Evolutionary conservation across 1,140 invertebrate species (phyloP), one percentile per base, ranked within the genome.

Genomic region (Thaumetopoea pityocampa): DNA sequence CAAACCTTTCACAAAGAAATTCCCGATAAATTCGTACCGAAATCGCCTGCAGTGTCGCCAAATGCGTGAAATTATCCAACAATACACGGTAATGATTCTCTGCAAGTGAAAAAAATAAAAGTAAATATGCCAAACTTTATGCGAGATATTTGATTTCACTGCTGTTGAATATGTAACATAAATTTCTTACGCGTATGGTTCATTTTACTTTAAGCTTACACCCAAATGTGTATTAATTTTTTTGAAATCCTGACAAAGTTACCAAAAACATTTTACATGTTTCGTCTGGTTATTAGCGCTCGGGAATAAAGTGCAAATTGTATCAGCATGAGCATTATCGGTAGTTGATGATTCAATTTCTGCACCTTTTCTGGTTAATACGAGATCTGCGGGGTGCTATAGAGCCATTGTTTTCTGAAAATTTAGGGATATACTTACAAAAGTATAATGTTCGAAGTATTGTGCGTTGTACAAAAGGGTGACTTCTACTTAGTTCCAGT

Each of bases 21-120:
- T 78, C 70, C 60, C 53, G 64, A 58, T 74, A 73, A 74, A 77
- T 62, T 71, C 53, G 43, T 62, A 43, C 36, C 54, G 56, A 72
- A 64, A n/a, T n/a, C 61, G 70, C 59, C 71, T 65, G 63, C 60
- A 76, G 67, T 73, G 74, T 79, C 71, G 58, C 69, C 71, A 76
- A 76, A 79, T 52, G 74, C 74, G 71, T 79, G 74, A 79, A 79
- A 79, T 79, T 79, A 67, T 63, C 47, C 65, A 69, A 79, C 74
- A 79, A 79, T 79, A 51, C 47, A 38, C 64, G 26, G 53, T 79
- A 79, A 79, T 76, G 69, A 76, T 71, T 65, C 69, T 71, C 69
- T 66, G 67, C 63, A 58, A 62, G 55, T 60, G 43, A 60, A 65
- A 69, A n/a, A 72, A 71, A 76, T 67, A 69, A 63, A 70, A 67